Conservation (phyloP, 1,140 invertebrate species). For the Drosophila arawakana region DNA sequence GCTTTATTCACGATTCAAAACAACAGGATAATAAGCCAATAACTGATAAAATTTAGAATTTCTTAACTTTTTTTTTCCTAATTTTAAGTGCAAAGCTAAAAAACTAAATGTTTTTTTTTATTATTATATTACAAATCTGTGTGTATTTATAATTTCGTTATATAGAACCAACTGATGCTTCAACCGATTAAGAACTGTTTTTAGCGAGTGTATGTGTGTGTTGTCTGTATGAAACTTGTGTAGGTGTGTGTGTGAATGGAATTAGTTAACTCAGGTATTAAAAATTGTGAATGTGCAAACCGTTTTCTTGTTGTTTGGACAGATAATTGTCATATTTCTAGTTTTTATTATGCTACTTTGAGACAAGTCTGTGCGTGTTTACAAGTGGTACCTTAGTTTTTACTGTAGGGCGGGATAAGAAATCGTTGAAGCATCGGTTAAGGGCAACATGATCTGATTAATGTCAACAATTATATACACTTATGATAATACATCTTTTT, state of each 20-base stretch:
- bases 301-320: conserved; percentile 26
- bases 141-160: conserved; percentile 66
- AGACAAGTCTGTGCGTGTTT: conserved; percentile 6
- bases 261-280: conserved; percentile 70
- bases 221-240: conserved; percentile 6
- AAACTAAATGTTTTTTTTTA: conserved; percentile 46
- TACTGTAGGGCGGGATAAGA: conserved; percentile 3
- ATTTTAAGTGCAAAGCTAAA: conserved; percentile 21
- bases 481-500: conserved; percentile 16
- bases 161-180: conserved; percentile 13
- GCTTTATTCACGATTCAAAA: conserved; percentile 60
- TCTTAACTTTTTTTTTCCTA: conserved; percentile 7
- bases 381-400: conserved; percentile 28
- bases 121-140: conserved; percentile 12
- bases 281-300: conserved; percentile 25
- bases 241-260: conserved; percentile 13
- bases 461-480: conserved; percentile 17
- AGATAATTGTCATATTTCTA: conserved; percentile 36
- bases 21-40: conserved; percentile 31
- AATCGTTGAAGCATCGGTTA: conserved; percentile 3
- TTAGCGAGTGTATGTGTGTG: background rate
- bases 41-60: background rate
- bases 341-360: conserved; percentile 12
- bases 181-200: background rate
- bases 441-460: conserved; percentile 13